Conservation (phyloP, 2,113 vertebrate species). For the sheep (Ovis aries) region DNA sequence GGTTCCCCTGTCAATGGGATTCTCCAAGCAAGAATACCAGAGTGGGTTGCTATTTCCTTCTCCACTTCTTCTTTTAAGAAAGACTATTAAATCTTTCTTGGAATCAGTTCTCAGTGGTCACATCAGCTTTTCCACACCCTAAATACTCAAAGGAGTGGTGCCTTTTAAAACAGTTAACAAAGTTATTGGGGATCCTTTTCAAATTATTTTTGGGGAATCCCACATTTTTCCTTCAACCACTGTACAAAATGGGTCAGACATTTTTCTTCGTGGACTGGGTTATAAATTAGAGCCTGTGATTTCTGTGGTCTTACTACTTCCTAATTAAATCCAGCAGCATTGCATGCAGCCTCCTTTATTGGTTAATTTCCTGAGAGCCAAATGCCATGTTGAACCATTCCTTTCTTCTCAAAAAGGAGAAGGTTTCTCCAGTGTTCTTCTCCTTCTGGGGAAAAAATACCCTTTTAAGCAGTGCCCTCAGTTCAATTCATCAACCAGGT, state of each 20-base stretch:
- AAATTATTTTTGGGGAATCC: background rate
- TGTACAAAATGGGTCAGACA: background rate
- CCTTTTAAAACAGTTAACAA: background rate
- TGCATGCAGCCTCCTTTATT: background rate
- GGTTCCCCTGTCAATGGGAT: background rate
- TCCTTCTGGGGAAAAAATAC: conserved; percentile 39
- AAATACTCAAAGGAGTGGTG: background rate
- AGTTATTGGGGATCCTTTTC: background rate
- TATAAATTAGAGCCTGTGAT: background rate
- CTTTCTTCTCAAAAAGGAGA: background rate
- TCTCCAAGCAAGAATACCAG: background rate
- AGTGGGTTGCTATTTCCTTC: background rate
- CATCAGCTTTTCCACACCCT: background rate
- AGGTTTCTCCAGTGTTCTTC: background rate
- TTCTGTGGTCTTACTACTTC: background rate
- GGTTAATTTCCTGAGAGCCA: conserved; percentile 6
- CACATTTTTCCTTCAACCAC: background rate
- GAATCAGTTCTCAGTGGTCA: background rate
- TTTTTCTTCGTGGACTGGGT: background rate
- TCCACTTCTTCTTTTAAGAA: background rate
- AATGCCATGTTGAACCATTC: background rate
- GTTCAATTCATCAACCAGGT: conserved; percentile 31
- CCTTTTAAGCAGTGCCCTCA: background rate
- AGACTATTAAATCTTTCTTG: background rate
- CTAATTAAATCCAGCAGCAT: conserved; percentile 20